Conservation (phyloP, 1,140 invertebrate species). For the Proales similis region DNA sequence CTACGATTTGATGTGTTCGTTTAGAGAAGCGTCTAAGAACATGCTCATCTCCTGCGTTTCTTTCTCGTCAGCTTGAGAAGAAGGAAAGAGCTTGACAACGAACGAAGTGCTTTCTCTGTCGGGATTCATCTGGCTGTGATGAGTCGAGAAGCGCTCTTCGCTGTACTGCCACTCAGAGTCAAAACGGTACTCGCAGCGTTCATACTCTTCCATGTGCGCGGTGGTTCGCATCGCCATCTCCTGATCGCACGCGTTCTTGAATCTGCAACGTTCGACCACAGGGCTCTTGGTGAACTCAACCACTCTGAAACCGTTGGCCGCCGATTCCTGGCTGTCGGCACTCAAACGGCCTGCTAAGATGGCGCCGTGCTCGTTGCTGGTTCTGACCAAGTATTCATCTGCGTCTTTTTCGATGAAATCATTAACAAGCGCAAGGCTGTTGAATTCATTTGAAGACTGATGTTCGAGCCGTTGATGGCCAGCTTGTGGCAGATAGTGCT, state of each 20-base stretch:
- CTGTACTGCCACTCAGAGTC: constrained; percentile 3
- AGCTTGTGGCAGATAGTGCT: constrained; percentile 20
- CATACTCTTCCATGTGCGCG: too few species aligned
- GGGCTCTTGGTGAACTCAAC: constrained; percentile 28
- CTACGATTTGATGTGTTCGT: too few species aligned
- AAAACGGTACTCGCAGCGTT: too few species aligned
- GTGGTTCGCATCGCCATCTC: constrained; percentile 1
- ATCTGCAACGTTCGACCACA: neutral
- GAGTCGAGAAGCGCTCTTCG: constrained; percentile 3
- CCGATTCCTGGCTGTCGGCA: too few species aligned
- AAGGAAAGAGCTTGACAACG: constrained; percentile 29
- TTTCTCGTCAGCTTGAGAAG: constrained; percentile 7
- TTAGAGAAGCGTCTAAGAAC: constrained; percentile 27
- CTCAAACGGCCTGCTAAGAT: neutral
- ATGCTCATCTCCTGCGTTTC: constrained; percentile 33
- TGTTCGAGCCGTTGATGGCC: too few species aligned
- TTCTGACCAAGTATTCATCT: constrained; percentile 28
- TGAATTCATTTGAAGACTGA: neutral
- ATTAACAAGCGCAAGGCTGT: too few species aligned
- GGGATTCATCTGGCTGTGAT: constrained; percentile 7
- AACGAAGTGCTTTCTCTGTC: constrained; percentile 18
- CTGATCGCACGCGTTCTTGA: constrained; percentile 8
- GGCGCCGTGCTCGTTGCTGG: constrained; percentile 18
- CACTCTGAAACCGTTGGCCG: constrained; percentile 12
- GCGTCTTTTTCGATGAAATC: too few species aligned